Evolutionary conservation across 2,113 vertebrate species (phyloP).

Genomic region (Solenodon paradoxus): DNA sequence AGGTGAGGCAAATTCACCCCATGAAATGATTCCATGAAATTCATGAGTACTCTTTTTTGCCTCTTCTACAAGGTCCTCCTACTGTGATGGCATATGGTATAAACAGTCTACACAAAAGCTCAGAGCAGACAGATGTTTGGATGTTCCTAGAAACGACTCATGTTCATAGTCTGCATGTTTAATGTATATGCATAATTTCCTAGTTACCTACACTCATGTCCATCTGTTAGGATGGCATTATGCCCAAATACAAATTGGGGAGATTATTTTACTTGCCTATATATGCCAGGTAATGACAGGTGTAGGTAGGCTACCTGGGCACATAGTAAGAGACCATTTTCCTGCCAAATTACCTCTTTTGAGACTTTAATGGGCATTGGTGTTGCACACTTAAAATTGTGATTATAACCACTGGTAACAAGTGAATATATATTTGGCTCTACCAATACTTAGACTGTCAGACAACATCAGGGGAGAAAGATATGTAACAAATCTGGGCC

Average conservation of each 20-base stretch:
- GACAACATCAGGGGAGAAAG: background rate
- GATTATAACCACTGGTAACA: background rate
- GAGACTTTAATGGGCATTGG: background rate
- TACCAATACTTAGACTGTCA: slow-evolving; percentile 8
- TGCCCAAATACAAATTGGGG: slow-evolving; percentile 73
- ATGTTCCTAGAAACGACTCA: slow-evolving; percentile 60
- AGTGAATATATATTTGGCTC: background rate
- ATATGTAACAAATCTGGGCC: slow-evolving; percentile 22
- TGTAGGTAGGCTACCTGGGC: slow-evolving; percentile 74
- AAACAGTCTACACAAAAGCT: background rate
- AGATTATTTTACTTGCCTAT: slow-evolving; percentile 66
- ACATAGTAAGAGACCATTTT: slow-evolving; percentile 49
- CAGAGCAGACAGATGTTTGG: slow-evolving; percentile 54
- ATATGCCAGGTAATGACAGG: slow-evolving; percentile 77
- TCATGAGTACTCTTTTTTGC: slow-evolving; percentile 22
- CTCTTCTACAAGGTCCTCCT: background rate
- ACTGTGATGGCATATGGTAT: slow-evolving; percentile 12
- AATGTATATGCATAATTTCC: slow-evolving; percentile 69
- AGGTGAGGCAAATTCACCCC: background rate
- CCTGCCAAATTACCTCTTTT: slow-evolving; percentile 67
- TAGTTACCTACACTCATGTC: slow-evolving; percentile 66
- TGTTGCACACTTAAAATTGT: slow-evolving; percentile 56
- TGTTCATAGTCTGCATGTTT: slow-evolving; percentile 43
- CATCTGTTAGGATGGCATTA: slow-evolving; percentile 77
- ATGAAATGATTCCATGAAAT: slow-evolving; percentile 20